Evolutionary conservation across 2,113 vertebrate genomes (phyloP).

Genomic region (Vireo altiloquus): DNA sequence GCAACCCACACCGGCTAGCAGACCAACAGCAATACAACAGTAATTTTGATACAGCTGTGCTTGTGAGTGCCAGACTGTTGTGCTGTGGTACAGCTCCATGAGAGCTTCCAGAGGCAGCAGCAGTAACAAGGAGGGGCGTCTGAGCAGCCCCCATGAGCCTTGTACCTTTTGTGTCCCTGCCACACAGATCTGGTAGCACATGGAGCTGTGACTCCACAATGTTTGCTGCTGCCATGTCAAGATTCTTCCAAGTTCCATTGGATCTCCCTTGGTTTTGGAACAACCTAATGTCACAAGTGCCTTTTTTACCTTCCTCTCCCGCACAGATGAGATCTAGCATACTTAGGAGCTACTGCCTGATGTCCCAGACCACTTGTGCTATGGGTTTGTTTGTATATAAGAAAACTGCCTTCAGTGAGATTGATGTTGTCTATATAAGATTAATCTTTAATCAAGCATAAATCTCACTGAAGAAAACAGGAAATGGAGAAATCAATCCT

Average conservation of each 20-base stretch:
- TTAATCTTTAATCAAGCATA: neutral
- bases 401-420: neutral
- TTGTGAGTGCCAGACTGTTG: neutral
- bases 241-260: neutral
- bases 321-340: neutral
- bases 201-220: neutral
- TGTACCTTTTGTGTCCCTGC: accelerated
- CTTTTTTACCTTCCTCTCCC: neutral
- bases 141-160: accelerated
- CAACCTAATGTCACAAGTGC: accelerated
- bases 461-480: neutral
- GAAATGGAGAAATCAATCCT: neutral
- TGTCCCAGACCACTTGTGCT: neutral
- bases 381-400: neutral
- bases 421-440: neutral
- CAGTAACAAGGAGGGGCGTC: neutral
- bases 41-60: neutral
- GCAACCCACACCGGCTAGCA: neutral
- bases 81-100: neutral
- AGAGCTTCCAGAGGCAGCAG: neutral
- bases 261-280: neutral
- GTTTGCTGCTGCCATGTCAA: neutral
- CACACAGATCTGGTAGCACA: neutral
- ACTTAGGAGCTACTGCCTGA: neutral
- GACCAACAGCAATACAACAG: neutral